Percentiles rank a stretch among this genome's conserved stretches.
Conservation (phyloP, 2,888 invertebrate species). For the Siphlonurus alternatus region DNA sequence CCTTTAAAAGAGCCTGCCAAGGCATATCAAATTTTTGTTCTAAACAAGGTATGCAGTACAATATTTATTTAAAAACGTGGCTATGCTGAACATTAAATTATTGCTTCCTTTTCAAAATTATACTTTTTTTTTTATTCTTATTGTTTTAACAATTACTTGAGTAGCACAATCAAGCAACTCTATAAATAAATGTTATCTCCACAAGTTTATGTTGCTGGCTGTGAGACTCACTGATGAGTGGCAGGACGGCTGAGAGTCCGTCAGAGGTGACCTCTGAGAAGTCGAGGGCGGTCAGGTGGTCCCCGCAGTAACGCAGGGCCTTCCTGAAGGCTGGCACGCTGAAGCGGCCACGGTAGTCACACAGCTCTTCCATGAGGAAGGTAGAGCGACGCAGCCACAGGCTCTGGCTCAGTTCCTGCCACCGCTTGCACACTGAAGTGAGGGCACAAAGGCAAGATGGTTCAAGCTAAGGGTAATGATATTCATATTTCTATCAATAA, state of each 20-base stretch:
- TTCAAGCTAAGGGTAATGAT: background rate
- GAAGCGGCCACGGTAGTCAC: slow-evolving; percentile 15
- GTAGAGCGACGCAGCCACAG: slow-evolving; percentile 27
- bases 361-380: slow-evolving; percentile 18
- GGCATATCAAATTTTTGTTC: too few species aligned
- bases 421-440: slow-evolving; percentile 33
- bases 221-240: slow-evolving; percentile 36
- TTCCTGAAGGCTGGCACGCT: slow-evolving; percentile 34
- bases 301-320: slow-evolving; percentile 33
- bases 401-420: slow-evolving; percentile 34
- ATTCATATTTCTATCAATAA: background rate
- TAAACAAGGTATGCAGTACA: too few species aligned
- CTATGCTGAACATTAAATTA: too few species aligned
- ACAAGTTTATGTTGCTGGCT: too few species aligned
- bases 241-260: slow-evolving; percentile 35
- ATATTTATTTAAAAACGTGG: too few species aligned
- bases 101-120: too few species aligned
- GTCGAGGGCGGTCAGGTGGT: slow-evolving; percentile 30
- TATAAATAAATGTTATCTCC: too few species aligned
- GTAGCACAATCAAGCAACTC: too few species aligned
- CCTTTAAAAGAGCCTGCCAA: too few species aligned
- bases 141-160: too few species aligned
- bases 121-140: too few species aligned
- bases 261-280: slow-evolving; percentile 32
- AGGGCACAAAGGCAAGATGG: background rate